phyloP scores from a whole-genome alignment of 2,888 invertebrate genomes.

The Apotomis turbidana region DNA sequence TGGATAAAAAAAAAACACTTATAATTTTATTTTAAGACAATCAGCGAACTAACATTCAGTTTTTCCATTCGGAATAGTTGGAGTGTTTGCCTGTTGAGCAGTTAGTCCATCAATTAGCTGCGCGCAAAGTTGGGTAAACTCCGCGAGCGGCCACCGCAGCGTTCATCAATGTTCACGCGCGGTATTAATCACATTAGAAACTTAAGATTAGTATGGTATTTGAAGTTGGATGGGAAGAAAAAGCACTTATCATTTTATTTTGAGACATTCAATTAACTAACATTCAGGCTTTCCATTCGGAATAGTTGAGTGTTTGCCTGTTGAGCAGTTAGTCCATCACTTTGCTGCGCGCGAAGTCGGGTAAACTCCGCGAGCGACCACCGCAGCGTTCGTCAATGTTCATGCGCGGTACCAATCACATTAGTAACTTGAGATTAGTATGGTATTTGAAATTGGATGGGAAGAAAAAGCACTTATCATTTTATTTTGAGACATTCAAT shows the following conservation, averaged over 20 bases:
- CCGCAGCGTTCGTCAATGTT: slow-evolving; percentile 58
- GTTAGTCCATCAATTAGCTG: slow-evolving; percentile 29
- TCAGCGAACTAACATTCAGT: background rate
- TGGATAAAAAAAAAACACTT: no score
- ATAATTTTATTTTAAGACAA: background rate
- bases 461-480: no score
- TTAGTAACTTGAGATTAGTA: slow-evolving; percentile 37
- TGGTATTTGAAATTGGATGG: no score
- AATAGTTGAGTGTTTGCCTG: background rate
- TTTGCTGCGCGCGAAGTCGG: slow-evolving; percentile 36
- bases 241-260: background rate
- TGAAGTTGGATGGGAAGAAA: no score
- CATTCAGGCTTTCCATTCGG: slow-evolving; percentile 1
- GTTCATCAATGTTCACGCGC: slow-evolving; percentile 58
- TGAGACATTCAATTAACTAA: background rate
- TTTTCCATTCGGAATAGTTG: slow-evolving; percentile 4
- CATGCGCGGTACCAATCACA: slow-evolving; percentile 55
- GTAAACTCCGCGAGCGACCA: slow-evolving; percentile 49
- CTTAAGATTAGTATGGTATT: slow-evolving; percentile 8
- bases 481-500: background rate
- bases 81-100: background rate
- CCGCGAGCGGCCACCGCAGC: slow-evolving; percentile 52
- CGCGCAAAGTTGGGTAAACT: slow-evolving; percentile 33
- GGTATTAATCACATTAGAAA: slow-evolving; percentile 53
- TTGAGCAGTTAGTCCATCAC: slow-evolving; percentile 17